A percentile compares a stretch with the other conserved stretches of the same genome.
Conservation (phyloP, 2,888 invertebrate genomes). For the Lepidonotus clava region DNA sequence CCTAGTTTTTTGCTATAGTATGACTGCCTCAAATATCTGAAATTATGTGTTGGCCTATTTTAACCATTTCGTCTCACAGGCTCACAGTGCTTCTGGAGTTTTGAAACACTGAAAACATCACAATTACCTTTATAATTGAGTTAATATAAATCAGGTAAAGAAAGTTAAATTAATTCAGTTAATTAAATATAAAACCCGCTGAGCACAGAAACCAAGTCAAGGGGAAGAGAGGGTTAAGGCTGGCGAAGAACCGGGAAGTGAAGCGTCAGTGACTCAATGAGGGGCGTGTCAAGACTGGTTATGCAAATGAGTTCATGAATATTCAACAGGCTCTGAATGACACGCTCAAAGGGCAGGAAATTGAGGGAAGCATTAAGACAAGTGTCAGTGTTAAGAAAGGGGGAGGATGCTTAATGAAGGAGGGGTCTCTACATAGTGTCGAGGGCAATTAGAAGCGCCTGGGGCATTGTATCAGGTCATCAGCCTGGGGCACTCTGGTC, state of each 20-base stretch:
- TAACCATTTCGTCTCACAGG: too few species aligned
- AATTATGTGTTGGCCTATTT: too few species aligned
- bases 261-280: neutral
- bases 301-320: conserved; percentile 11
- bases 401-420: neutral
- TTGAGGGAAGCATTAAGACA: neutral
- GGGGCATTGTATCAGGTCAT: neutral
- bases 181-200: neutral
- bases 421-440: neutral
- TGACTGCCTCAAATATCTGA: too few species aligned
- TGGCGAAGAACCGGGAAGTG: neutral
- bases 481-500: neutral
- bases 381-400: neutral
- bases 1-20: too few species aligned
- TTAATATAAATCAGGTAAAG: too few species aligned
- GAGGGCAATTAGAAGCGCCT: neutral
- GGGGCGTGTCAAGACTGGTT: neutral
- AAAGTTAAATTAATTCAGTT: too few species aligned
- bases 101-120: too few species aligned
- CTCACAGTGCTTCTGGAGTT: too few species aligned
- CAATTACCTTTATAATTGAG: too few species aligned
- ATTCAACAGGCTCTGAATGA: neutral
- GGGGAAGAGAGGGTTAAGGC: neutral
- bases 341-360: conserved; percentile 18
- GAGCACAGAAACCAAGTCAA: neutral